Conservation (phyloP, 1,140 invertebrate species). For the Leptinotarsa texana region DNA sequence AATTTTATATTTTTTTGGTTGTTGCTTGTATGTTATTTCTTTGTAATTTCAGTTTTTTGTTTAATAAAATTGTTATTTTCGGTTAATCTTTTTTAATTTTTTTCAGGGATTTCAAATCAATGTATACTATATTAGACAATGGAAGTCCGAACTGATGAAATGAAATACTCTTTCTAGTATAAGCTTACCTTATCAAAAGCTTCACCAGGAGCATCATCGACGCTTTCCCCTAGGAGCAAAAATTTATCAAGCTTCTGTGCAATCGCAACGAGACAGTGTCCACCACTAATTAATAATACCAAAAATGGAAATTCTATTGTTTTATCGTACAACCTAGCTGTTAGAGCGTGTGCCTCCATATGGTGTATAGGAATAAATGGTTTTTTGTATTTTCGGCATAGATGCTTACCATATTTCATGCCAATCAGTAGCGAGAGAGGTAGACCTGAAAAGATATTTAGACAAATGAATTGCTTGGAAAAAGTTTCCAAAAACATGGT, state of each 20-base stretch:
- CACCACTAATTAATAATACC: constrained; percentile 87
- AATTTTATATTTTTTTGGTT: too few species aligned
- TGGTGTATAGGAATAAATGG: constrained; percentile 96
- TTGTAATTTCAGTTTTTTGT: too few species aligned
- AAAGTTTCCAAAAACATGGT: too few species aligned
- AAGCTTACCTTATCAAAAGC: constrained; percentile 79
- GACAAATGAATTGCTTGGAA: too few species aligned
- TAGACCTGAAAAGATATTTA: constrained; percentile 61
- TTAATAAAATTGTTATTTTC: too few species aligned
- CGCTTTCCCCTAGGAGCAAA: constrained; percentile 73
- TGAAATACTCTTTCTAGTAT: too few species aligned
- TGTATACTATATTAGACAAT: too few species aligned
- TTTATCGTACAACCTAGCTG: constrained; percentile 69
- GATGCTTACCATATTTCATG: constrained; percentile 79
- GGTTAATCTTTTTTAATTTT: too few species aligned
- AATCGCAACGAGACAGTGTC: constrained; percentile 84
- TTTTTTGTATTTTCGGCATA: constrained; percentile 72
- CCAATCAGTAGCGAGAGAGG: constrained; percentile 80
- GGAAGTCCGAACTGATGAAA: too few species aligned
- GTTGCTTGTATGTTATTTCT: too few species aligned
- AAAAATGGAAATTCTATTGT: constrained; percentile 86
- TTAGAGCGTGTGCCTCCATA: constrained; percentile 98
- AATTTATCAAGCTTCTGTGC: constrained; percentile 78
- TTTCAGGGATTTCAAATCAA: too few species aligned
- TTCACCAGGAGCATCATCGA: constrained; percentile 91